phyloP scores from a whole-genome alignment of 2,888 invertebrate genomes.

The Thera obeliscata region DNA sequence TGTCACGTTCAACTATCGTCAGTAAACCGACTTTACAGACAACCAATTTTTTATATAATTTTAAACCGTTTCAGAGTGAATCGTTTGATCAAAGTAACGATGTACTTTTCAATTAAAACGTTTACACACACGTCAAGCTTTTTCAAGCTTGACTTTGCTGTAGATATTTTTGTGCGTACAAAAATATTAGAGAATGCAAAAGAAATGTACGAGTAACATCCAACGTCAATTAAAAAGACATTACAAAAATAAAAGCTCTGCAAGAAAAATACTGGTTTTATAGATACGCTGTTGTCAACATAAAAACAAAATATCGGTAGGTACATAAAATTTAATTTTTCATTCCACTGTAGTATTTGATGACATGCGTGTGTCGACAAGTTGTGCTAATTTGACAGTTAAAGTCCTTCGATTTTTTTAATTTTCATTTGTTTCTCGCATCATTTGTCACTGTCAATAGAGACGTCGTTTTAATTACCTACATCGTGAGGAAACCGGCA shows the following conservation, averaged over 20 bases:
- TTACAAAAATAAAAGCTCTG: background rate
- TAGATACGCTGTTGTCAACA: slow-evolving; percentile 7
- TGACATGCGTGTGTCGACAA: slow-evolving; percentile 44
- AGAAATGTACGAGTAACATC: background rate
- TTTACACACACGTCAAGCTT: background rate
- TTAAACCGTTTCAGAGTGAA: background rate
- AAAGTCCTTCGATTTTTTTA: slow-evolving; percentile 55
- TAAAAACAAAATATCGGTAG: background rate
- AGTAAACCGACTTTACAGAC: no score
- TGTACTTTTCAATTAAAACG: background rate
- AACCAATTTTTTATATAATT: background rate
- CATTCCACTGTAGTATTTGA: slow-evolving; percentile 27
- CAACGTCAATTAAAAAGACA: slow-evolving; percentile 11
- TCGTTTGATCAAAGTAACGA: background rate
- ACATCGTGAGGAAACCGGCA: no score
- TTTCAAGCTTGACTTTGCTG: background rate
- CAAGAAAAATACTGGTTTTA: background rate
- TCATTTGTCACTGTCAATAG: slow-evolving; percentile 43
- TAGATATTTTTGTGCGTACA: background rate
- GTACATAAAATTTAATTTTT: slow-evolving; percentile 29
- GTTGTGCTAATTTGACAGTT: slow-evolving; percentile 57
- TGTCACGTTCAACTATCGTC: no score
- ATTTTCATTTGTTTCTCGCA: slow-evolving; percentile 48
- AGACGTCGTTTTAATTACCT: slow-evolving; percentile 37
- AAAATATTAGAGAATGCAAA: background rate